A percentile compares a stretch with the other conserved stretches of the same genome.
These are phyloP conservation scores for Scaptomyza pallida DNA, from an alignment of 1,140 invertebrate species.

Conservation along the genomic window DNA sequence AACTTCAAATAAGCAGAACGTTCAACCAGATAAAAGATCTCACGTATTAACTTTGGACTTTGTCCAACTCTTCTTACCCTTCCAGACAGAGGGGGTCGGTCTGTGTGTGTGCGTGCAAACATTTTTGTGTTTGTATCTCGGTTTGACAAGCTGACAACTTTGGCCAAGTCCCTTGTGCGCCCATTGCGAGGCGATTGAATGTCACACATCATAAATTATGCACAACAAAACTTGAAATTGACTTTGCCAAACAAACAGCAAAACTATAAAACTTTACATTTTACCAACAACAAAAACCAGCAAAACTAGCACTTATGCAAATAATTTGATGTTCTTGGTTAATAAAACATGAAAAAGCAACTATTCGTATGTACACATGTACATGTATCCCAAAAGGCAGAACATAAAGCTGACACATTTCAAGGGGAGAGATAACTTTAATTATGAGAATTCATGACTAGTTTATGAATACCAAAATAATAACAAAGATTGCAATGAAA, in stretches of 20 bases:
- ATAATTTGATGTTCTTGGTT: constrained; percentile 23
- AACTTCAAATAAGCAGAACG: constrained; percentile 71
- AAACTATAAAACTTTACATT: constrained; percentile 46
- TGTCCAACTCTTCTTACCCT: background rate
- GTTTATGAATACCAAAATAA: no score
- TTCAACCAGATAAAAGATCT: constrained; percentile 59
- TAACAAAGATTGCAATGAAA: no score
- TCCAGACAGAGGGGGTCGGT: no score
- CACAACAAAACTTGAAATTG: constrained; percentile 68
- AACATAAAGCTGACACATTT: background rate
- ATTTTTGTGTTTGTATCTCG: constrained; percentile 9
- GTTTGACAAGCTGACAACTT: constrained; percentile 16
- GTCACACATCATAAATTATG: constrained; percentile 83
- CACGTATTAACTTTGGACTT: constrained; percentile 61
- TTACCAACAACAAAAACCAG: background rate
- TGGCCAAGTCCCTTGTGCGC: constrained; percentile 33
- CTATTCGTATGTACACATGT: background rate
- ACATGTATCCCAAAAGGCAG: background rate
- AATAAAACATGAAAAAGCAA: constrained; percentile 13
- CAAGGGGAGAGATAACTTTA: background rate
- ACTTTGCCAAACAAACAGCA: constrained; percentile 55
- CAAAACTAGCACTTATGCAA: constrained; percentile 1
- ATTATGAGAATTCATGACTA: no score
- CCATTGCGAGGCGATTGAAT: constrained; percentile 74
- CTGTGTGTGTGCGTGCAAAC: constrained; percentile 5